Evolutionary conservation across 2,888 invertebrate genomes (phyloP).

Genomic region (Xanthorhoe designata): DNA sequence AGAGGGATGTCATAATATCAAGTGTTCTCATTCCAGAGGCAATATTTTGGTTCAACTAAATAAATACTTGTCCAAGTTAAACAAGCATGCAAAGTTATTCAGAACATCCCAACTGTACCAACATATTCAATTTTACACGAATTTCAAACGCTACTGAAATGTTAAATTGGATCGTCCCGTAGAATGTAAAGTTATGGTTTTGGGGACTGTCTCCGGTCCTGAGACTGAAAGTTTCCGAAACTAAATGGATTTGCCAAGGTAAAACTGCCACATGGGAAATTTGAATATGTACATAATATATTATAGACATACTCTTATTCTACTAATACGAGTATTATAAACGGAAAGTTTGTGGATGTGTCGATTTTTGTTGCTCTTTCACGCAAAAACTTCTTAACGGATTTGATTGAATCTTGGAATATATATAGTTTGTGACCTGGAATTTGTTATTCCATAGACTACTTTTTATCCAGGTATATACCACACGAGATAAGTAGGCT

Average conservation of each 20-base stretch:
- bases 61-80: neutral
- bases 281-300: neutral
- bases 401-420: too few relatives aligned
- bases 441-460: too few relatives aligned
- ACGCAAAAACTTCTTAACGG: too few relatives aligned
- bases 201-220: neutral
- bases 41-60: neutral
- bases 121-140: neutral
- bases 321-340: too few relatives aligned
- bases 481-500: too few relatives aligned
- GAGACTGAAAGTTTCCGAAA: neutral
- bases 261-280: neutral
- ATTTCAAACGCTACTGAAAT: slow-evolving; percentile 1
- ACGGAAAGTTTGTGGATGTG: too few relatives aligned
- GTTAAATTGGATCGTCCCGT: slow-evolving; percentile 2
- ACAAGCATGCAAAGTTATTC: neutral
- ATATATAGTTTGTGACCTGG: too few relatives aligned
- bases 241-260: neutral
- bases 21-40: neutral
- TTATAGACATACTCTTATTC: too few relatives aligned
- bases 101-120: neutral
- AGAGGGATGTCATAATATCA: too few relatives aligned
- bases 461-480: too few relatives aligned
- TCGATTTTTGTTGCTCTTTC: too few relatives aligned
- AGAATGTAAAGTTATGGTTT: neutral